A percentile compares a stretch with the other conserved stretches of the same genome.
Evolutionary conservation across 1,140 invertebrate species (phyloP).

Genomic region (Anastrepha ludens): DNA sequence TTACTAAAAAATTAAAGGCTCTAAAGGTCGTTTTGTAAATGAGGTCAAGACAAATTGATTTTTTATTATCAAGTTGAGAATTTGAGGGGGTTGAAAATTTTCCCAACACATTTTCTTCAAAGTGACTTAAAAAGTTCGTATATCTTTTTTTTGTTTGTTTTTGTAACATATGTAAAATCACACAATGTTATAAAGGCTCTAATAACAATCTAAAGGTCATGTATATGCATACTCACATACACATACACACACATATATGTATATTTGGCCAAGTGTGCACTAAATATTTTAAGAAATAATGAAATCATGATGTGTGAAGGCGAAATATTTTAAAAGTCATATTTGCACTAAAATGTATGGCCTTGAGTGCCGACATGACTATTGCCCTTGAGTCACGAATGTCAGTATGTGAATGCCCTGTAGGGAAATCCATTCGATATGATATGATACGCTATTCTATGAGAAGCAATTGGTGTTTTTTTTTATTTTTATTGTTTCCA

Average conservation of each 20-base stretch:
- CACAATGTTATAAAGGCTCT: neutral
- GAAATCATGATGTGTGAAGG: neutral
- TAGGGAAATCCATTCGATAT: neutral
- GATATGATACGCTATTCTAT: too few relatives aligned
- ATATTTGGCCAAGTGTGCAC: neutral
- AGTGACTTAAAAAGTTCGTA: too few relatives aligned
- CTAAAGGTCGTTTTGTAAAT: too few relatives aligned
- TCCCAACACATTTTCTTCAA: too few relatives aligned
- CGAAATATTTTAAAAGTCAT: conserved; percentile 18
- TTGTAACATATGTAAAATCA: neutral
- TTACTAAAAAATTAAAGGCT: too few relatives aligned
- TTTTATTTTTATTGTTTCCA: too few relatives aligned
- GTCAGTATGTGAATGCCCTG: neutral
- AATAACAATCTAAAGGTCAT: neutral
- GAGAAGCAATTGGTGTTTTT: too few relatives aligned
- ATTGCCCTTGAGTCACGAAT: neutral
- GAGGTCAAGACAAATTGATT: too few relatives aligned
- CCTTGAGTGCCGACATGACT: neutral
- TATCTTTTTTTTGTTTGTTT: too few relatives aligned
- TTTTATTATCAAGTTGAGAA: too few relatives aligned
- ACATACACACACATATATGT: neutral
- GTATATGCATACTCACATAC: too few relatives aligned
- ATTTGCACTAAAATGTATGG: neutral
- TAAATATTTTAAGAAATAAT: neutral
- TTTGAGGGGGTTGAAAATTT: too few relatives aligned